A percentile compares a stretch with the other conserved stretches of the same genome.
These are phyloP conservation scores for Cherax destructor DNA, from an alignment of 1,140 invertebrate genomes.

Conservation along the genomic window DNA sequence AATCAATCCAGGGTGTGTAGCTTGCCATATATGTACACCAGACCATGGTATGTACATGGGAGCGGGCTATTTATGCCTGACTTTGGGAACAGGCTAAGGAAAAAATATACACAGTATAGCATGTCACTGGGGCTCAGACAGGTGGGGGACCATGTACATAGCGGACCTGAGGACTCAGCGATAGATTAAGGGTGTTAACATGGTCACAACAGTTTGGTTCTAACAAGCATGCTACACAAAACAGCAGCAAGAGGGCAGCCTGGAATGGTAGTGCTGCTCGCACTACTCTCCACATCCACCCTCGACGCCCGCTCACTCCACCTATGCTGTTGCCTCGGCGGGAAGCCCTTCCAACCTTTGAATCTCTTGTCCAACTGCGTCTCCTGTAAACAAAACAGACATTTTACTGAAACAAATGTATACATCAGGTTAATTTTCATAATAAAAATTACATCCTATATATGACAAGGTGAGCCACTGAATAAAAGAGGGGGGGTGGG, in stretches of 20 bases:
- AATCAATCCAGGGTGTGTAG: constrained; percentile 22
- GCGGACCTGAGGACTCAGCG: constrained; percentile 87
- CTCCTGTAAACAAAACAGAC: constrained; percentile 43
- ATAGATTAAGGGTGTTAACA: constrained; percentile 87
- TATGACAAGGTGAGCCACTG: no score
- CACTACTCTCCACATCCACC: constrained; percentile 86
- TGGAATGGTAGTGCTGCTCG: constrained; percentile 87
- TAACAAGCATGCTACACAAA: constrained; percentile 87
- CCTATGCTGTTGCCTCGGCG: constrained; percentile 75
- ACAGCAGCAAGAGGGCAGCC: constrained; percentile 86
- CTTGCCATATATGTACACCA: constrained; percentile 61
- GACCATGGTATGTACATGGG: constrained; percentile 62
- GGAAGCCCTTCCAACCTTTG: constrained; percentile 43
- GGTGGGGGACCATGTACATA: constrained; percentile 91
- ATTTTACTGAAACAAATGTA: neutral
- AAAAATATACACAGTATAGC: neutral
- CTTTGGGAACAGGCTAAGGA: constrained; percentile 16
- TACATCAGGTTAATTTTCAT: neutral
- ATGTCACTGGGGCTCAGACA: constrained; percentile 78
- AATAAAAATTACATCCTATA: neutral
- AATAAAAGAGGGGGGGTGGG: no score
- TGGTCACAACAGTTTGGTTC: constrained; percentile 89
- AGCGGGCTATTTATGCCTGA: constrained; percentile 49
- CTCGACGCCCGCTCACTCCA: constrained; percentile 74
- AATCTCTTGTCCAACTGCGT: constrained; percentile 55